Evolutionary conservation across 1,140 invertebrate species (phyloP), one percentile per base, ranked within the genome.

Genomic region (Daktulosphaira vitifoliae): DNA sequence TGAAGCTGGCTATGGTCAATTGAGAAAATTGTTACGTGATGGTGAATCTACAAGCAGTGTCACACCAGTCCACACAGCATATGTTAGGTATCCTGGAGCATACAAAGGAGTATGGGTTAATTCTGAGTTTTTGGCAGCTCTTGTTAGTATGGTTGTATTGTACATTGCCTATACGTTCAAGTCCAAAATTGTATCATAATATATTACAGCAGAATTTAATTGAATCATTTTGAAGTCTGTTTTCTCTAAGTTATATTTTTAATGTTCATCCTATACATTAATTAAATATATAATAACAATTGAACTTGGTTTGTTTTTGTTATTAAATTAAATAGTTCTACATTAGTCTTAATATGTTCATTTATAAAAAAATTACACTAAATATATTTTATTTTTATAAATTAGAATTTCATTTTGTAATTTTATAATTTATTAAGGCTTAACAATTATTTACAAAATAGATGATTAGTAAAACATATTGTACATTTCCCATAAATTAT

Each of bases 91-190:
- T 72, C 85, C 88, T 66, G 89, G 91, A 69, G 85, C 91, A 66
- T 96, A 92, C 77, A 86, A 84, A 69, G 93, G 93, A 15, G 91
- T 91, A 7, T 89, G 88, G 84, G 81, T 97, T 11, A 92, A 93
- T 71, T 92, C 90, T 11, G 93, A 97, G 79, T 83, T 94, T 26
- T 77, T 96, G 44, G 93, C 92, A 37, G 86, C 87, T 11, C 76
- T 84, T 33, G 74, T 89, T 2, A 87, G 89, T 3, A 80, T 87
- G 66, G 73, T 89, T 42, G 83, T 95, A 18, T 90, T 88, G 65
- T 96, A 94, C 75, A 81, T 88, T 68, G 93, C 92, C 11, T 86
- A 92, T 70, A 84, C 84, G 49, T 84, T 88, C 68, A 90, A 89
- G 75, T 85, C 84, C 67, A 90, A 89, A 74, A 81, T 92, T 46